Percentiles rank a stretch among this genome's conserved stretches.
Conservation (phyloP, 2,888 invertebrate species). For the Epinotia demarniana region DNA sequence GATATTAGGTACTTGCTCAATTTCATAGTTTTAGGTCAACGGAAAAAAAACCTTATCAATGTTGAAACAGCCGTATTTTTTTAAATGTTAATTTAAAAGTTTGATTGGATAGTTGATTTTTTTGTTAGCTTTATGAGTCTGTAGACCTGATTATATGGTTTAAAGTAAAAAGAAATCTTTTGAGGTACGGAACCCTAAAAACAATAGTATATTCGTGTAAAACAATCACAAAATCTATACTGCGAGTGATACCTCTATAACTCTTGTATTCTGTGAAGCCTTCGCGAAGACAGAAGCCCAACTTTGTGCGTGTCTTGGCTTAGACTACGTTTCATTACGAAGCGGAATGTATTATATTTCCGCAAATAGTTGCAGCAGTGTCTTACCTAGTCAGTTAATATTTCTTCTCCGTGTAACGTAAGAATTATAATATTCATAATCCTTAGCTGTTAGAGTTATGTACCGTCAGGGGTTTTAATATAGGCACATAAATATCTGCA, state of each 20-base stretch:
- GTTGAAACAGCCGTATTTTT: too few species aligned
- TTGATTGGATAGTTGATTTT: too few species aligned
- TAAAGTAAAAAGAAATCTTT: too few species aligned
- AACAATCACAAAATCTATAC: neutral
- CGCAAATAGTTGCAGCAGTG: neutral
- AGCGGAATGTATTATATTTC: slow-evolving; percentile 12
- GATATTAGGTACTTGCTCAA: too few species aligned
- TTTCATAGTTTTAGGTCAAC: too few species aligned
- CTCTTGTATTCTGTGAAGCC: neutral
- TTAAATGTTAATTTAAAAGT: too few species aligned
- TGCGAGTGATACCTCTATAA: slow-evolving; percentile 1
- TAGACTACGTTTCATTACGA: slow-evolving; percentile 12
- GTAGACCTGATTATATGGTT: too few species aligned
- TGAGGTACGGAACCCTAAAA: too few species aligned
- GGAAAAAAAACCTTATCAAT: too few species aligned
- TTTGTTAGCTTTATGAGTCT: too few species aligned
- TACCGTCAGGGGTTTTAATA: neutral
- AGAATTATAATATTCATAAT: neutral
- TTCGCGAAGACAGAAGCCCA: neutral
- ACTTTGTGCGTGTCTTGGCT: neutral
- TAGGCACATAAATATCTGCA: too few species aligned
- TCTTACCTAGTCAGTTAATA: neutral
- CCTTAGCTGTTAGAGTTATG: neutral
- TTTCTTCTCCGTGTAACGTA: neutral
- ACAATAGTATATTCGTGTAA: too few species aligned